Evolutionary conservation across 2,797 vertebrate species (phyloP), one percentile per base, ranked within the genome.

Genomic region (Anguilla marmorata): DNA sequence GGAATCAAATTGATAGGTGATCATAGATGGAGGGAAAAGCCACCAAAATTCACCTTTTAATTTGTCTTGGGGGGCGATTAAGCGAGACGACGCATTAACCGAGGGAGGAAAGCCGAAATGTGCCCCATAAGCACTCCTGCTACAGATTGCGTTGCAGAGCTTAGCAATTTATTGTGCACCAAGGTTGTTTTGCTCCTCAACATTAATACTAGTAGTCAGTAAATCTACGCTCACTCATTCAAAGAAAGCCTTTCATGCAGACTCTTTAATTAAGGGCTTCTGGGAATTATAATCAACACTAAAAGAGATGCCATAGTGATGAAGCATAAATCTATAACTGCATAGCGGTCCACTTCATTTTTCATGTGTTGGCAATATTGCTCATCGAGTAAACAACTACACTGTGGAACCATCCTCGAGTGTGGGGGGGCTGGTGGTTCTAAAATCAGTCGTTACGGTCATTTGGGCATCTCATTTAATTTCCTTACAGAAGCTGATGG

Each of bases 241-340:
- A 74, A 45, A 93, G 92, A 91, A 93, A 93, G 72, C 88, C 89
- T 91, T 92, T 90, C 88, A 90, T 90, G 90, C 88, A 85, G 88
- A 90, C 63, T 84, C 90, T 94, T 95, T 94, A 95, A 96, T 96
- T 94, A 95, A 94, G 90, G 89, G 90, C 93, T 94, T 95, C 90
- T 92, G 94, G 93, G 93, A 94, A 94, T 95, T 93, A 93, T 94
- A 94, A 96, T 96, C 91, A 95, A 90, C 90, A 86, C 93, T 93
- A 91, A 93, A 91, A 94, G 92, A 95, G 93, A 94, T 89, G 92
- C 90, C 90, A 86, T 37, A 33, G 90, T 94, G 94, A 95, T 94
- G 93, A 93, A 95, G 93, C 93, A 93, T 93, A 93, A 95, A 95
- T 94, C 93, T 91, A 95, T 93, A 93, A 89, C 92, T 60, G 91